Conservation (phyloP, 2,113 vertebrate species). For the Dipodomys ordii region DNA sequence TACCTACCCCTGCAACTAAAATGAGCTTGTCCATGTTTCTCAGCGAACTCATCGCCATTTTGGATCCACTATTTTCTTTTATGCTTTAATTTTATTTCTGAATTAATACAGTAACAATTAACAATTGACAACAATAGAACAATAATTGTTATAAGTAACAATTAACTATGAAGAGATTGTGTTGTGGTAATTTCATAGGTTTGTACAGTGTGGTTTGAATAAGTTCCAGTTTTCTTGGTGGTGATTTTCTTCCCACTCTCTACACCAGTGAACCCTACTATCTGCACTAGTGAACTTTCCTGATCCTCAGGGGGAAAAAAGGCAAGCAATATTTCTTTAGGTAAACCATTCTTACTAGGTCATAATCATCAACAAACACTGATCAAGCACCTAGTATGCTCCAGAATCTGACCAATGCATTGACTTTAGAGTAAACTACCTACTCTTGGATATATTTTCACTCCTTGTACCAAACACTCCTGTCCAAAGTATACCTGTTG, state of each 20-base stretch:
- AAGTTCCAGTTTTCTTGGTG: background rate
- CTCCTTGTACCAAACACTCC: background rate
- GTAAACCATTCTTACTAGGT: background rate
- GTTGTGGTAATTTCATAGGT: too few relatives aligned
- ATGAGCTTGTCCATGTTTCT: too few relatives aligned
- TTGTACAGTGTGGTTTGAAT: too few relatives aligned
- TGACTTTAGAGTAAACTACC: background rate
- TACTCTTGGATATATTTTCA: background rate
- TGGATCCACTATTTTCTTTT: background rate
- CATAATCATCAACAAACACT: background rate
- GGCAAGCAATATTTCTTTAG: background rate
- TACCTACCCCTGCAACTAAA: too few relatives aligned
- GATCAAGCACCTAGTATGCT: background rate
- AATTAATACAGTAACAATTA: too few relatives aligned
- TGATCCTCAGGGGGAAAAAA: background rate
- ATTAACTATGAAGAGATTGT: too few relatives aligned
- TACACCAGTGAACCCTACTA: background rate
- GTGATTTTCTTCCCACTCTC: background rate
- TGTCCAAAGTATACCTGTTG: background rate
- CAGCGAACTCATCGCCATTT: background rate
- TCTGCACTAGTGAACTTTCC: background rate
- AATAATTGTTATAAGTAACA: too few relatives aligned
- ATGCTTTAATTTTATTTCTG: too few relatives aligned
- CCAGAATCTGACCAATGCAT: background rate
- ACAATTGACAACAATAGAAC: too few relatives aligned